phyloP scores from a whole-genome alignment of 2,888 invertebrate species.

The Priapulus caudatus region DNA sequence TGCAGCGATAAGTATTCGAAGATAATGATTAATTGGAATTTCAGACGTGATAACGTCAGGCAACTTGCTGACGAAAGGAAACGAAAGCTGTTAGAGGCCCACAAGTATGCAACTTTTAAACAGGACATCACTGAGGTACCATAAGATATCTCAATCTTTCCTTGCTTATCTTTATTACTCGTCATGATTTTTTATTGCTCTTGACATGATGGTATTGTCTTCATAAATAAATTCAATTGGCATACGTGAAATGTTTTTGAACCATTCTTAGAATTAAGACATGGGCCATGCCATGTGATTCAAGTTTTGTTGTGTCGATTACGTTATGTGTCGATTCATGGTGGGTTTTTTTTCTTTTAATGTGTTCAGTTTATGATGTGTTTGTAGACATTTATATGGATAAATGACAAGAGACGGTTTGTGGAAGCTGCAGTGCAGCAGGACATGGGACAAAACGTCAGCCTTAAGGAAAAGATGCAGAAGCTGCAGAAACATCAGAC shows the following conservation, averaged over 20 bases:
- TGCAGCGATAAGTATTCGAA: too few species aligned
- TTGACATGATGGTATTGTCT: background rate
- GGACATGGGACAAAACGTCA: constrained; percentile 61
- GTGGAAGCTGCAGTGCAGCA: constrained; percentile 55
- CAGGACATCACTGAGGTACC: background rate
- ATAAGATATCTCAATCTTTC: background rate
- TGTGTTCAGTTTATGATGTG: too few species aligned
- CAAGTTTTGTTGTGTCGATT: too few species aligned
- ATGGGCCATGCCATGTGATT: too few species aligned
- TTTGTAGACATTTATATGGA: constrained; percentile 64
- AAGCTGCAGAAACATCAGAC: constrained; percentile 87
- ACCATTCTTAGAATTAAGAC: too few species aligned
- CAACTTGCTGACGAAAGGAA: background rate
- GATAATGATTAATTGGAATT: too few species aligned
- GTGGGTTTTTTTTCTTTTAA: too few species aligned
- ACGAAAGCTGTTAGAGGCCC: background rate
- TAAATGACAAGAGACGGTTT: constrained; percentile 71
- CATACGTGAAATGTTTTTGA: too few species aligned
- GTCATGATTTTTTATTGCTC: background rate
- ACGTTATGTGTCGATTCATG: too few species aligned
- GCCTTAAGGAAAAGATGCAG: constrained; percentile 85
- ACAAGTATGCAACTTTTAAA: background rate
- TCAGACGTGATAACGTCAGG: too few species aligned
- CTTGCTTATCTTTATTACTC: background rate
- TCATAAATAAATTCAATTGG: background rate